Evolutionary conservation across 2,113 vertebrate genomes (phyloP).

Genomic region (Syngnathoides biaculeatus): DNA sequence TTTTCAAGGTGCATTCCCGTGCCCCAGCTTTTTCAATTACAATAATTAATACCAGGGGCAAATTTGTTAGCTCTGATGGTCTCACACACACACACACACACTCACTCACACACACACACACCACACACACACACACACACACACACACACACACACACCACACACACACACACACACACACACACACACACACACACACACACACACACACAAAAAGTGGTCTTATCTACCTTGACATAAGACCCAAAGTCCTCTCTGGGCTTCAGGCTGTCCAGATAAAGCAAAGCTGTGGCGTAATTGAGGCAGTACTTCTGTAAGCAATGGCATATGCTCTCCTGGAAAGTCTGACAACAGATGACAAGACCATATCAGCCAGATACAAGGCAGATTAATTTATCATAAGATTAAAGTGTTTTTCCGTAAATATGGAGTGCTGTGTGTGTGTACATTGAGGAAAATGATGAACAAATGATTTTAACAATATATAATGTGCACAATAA

Average conservation of each 20-base stretch:
- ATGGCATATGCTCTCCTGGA: slow-evolving; percentile 81
- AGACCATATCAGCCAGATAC: neutral
- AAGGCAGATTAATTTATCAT: slow-evolving; percentile 17
- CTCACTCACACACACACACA: neutral
- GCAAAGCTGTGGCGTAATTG: slow-evolving; percentile 82
- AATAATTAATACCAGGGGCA: neutral
- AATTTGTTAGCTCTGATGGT: neutral
- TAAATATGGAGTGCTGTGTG: no score
- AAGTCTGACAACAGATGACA: slow-evolving; percentile 68
- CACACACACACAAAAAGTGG: neutral
- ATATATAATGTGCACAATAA: no score
- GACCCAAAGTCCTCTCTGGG: slow-evolving; percentile 83
- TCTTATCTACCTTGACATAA: slow-evolving; percentile 82
- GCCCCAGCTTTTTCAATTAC: neutral
- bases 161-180: neutral
- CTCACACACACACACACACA: neutral
- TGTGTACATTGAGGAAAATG: no score
- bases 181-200: neutral
- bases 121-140: neutral
- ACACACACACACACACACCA: neutral
- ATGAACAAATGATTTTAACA: no score
- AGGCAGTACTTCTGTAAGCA: slow-evolving; percentile 89
- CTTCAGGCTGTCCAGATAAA: slow-evolving; percentile 86
- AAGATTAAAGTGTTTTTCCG: no score
- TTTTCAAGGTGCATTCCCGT: slow-evolving; percentile 25